phyloP scores from a whole-genome alignment of 2,113 vertebrate genomes.

The Zosterops pallidus region DNA sequence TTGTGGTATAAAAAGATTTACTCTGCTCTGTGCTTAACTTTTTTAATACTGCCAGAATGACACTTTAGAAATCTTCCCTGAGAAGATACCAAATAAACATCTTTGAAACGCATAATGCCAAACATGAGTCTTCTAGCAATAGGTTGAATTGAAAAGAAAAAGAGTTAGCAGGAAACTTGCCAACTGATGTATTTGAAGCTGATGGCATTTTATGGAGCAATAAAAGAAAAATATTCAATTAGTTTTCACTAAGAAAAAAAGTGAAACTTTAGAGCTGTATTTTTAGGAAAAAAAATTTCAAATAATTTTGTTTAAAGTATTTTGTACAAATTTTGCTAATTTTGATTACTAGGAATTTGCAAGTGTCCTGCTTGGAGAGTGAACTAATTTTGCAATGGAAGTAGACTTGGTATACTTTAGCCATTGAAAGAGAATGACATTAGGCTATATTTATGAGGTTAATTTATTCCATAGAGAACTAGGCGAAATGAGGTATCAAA shows the following conservation, averaged over 20 bases:
- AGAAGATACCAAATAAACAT: neutral
- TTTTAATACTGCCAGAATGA: neutral
- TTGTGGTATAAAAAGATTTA: neutral
- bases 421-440: neutral
- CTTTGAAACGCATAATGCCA: neutral
- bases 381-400: neutral
- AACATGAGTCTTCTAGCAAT: neutral
- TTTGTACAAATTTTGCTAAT: neutral
- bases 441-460: neutral
- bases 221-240: neutral
- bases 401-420: neutral
- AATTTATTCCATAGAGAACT: neutral
- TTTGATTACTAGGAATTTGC: neutral
- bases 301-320: neutral
- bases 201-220: neutral
- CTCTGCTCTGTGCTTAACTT: neutral
- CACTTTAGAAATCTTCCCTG: neutral
- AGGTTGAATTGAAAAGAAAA: neutral
- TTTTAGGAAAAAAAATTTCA: neutral
- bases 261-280: neutral
- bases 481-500: neutral
- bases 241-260: neutral
- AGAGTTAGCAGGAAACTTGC: neutral
- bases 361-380: neutral
- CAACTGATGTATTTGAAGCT: neutral